Evolutionary conservation across 2,797 vertebrate genomes (phyloP).

Genomic region (Lateolabrax maculatus): DNA sequence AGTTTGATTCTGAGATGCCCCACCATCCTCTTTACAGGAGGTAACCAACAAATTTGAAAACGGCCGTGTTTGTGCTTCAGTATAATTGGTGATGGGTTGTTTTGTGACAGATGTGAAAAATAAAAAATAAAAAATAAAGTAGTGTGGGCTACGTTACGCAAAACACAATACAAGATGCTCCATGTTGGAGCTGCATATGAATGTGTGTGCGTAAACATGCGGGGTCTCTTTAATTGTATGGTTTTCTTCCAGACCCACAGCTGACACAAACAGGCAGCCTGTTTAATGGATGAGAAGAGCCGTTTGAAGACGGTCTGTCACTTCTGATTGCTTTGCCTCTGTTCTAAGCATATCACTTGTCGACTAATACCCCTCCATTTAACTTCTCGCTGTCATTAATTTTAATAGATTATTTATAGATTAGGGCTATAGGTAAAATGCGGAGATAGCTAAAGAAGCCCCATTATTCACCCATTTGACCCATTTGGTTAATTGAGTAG

Average conservation of each 20-base stretch:
- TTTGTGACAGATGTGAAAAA: slow-evolving; percentile 85
- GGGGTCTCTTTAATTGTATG: slow-evolving; percentile 86
- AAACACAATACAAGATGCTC: slow-evolving; percentile 80
- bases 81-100: slow-evolving; percentile 88
- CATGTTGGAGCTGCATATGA: slow-evolving; percentile 83
- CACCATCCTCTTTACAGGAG: slow-evolving; percentile 83
- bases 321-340: slow-evolving; percentile 83
- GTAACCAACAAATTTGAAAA: slow-evolving; percentile 84
- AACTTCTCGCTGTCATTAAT: slow-evolving; percentile 72
- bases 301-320: slow-evolving; percentile 83
- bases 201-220: slow-evolving; percentile 82
- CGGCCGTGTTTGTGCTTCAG: slow-evolving; percentile 78
- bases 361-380: slow-evolving; percentile 74
- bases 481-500: slow-evolving; percentile 43
- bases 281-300: slow-evolving; percentile 87
- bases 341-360: slow-evolving; percentile 82
- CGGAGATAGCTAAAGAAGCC: slow-evolving; percentile 22
- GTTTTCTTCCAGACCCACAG: slow-evolving; percentile 82
- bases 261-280: slow-evolving; percentile 85
- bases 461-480: slow-evolving; percentile 41
- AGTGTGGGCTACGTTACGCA: slow-evolving; percentile 72
- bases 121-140: slow-evolving; percentile 52
- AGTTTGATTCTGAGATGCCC: slow-evolving; percentile 80
- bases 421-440: slow-evolving; percentile 40
- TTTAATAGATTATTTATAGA: slow-evolving; percentile 68